Base-by-base conservation (phyloP, 2,888 invertebrate species). In the Phorcus lineatus region DNA sequence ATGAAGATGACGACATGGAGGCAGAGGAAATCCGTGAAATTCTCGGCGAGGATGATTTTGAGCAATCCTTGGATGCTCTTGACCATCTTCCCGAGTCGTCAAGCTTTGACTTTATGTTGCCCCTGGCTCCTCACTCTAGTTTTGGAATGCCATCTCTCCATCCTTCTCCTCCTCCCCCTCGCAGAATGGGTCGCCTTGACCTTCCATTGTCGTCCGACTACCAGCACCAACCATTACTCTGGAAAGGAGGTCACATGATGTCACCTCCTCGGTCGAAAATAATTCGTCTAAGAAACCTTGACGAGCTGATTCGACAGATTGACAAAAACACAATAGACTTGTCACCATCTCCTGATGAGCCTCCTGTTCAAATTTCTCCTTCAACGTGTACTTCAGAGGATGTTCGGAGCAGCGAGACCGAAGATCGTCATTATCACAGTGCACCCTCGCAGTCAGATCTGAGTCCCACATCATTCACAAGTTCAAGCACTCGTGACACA, bases 311-410 rank as follows among this genome's bases (percentile, higher is more conserved):
- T 80, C 85, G 88, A 47, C 86, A 88, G 74, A 86, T 89, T 67
- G 90, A 88, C 77, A 82, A 87, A 54, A 88, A 88, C 78, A 90
- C 89, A 16, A 89, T 91, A 55, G 91, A 91, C 79, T 82, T 91
- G 77, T 91, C 91, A 17, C 91, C 91, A 0, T 90, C 90, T 1
- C 91, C 91, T 0, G 91, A 91, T 81, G 90, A 90, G 57, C 87
- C 88, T 7, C 87, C 88, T 3, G 78, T 78, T 22, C 85, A 89
- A 78, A 87, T 91, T 47, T 90, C 90, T 1, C 90, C 90, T 0
- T 88, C 89, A 0, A 90, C 90, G 0, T 85, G 85, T 62, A 85
- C 83, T 6, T 90, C 90, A 0, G 90, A 90, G 74, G 89, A 89
- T 83, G 87, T 90, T 17, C 76, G 89, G 2, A 89, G 89, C 74